phyloP scores from a whole-genome alignment of 2,888 invertebrate genomes.

The Phanerotoma sp. region DNA sequence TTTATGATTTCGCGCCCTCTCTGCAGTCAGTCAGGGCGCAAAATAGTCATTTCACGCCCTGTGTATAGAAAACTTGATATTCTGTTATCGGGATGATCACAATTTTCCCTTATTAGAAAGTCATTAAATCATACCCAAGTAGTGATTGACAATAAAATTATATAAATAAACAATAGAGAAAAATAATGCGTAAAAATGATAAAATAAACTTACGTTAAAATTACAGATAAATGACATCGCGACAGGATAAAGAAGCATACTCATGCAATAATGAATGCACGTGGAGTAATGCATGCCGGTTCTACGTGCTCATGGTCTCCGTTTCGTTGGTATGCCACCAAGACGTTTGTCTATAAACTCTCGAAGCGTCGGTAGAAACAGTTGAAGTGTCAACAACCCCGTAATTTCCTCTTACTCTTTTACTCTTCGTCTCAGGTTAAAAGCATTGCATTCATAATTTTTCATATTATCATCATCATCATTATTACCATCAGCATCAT shows the following conservation, averaged over 20 bases:
- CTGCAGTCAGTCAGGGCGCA: too few relatives aligned
- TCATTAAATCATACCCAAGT: too few relatives aligned
- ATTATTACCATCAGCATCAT: slow-evolving; percentile 1
- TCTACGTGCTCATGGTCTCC: slow-evolving; percentile 9
- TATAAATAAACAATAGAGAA: too few relatives aligned
- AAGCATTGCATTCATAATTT: slow-evolving; percentile 22
- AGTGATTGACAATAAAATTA: too few relatives aligned
- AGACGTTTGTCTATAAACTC: slow-evolving; percentile 9
- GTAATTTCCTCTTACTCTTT: slow-evolving; percentile 5
- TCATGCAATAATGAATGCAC: slow-evolving; percentile 9
- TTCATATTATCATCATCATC: slow-evolving; percentile 14
- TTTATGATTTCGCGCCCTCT: too few relatives aligned
- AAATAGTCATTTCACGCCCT: too few relatives aligned
- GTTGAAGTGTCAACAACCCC: slow-evolving; percentile 26
- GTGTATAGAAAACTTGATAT: too few relatives aligned
- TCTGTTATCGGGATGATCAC: too few relatives aligned
- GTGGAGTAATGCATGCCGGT: slow-evolving; percentile 7
- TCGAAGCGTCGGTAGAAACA: slow-evolving; percentile 18
- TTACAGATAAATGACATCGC: not conserved
- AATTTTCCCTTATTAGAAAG: too few relatives aligned
- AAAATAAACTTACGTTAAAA: too few relatives aligned
- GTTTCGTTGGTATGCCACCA: slow-evolving; percentile 7
- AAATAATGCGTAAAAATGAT: too few relatives aligned
- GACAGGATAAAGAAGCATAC: not conserved
- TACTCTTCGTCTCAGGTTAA: slow-evolving; percentile 3